Evolutionary conservation across 2,113 vertebrate genomes (phyloP).

Genomic region (Phainopepla nitens): DNA sequence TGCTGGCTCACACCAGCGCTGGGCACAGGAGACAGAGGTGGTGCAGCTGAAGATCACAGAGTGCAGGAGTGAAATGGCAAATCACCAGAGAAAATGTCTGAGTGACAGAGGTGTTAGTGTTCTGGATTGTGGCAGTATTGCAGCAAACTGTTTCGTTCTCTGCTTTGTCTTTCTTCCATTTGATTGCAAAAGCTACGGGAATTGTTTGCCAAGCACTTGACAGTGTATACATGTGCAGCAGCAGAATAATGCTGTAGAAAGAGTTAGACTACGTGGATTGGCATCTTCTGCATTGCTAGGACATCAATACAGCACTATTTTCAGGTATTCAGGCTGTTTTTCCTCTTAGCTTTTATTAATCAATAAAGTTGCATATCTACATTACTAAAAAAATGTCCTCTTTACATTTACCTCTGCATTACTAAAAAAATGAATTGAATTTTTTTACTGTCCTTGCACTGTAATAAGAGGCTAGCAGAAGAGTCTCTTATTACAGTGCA

Average conservation of each 20-base stretch:
- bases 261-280: neutral
- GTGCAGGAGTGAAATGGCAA: neutral
- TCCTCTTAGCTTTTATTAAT: neutral
- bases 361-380: neutral
- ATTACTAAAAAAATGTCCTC: neutral
- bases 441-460: neutral
- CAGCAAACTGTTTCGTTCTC: neutral
- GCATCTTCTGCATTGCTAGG: neutral
- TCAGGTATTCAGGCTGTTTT: neutral
- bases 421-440: neutral
- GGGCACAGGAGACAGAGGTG: too few species aligned
- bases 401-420: neutral
- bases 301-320: neutral
- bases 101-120: neutral
- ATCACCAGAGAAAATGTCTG: neutral
- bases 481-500: neutral
- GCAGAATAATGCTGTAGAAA: neutral
- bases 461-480: too few species aligned
- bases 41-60: neutral
- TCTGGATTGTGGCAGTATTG: neutral
- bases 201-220: neutral
- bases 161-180: neutral
- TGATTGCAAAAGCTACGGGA: neutral
- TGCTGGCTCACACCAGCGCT: too few species aligned
- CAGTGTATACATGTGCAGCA: fast-evolving